Evolutionary conservation across 2,888 invertebrate species (phyloP), one percentile per base, ranked within the genome.

Genomic region (Platycnemis pennipes): DNA sequence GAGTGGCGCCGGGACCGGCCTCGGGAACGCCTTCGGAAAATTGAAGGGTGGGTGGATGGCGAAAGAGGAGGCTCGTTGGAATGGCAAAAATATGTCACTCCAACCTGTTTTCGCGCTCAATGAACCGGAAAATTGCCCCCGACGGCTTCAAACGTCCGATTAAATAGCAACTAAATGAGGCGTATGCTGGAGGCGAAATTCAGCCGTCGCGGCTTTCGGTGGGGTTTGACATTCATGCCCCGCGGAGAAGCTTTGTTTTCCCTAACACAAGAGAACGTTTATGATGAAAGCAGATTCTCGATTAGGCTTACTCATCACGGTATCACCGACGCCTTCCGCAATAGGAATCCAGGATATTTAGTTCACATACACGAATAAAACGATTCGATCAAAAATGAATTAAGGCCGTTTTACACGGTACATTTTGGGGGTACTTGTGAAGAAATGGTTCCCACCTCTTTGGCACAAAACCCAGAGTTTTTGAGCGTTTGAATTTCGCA

Each of bases 121-220:
- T 77, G 77, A 77, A n/a, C n/a, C 77, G 77, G 37, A 77, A 77
- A 77, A 77, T 77, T 77, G 37, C 77, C 11, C 77, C 77, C 77
- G 77, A 77, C 77, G 16, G 37, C 77, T 37, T 37, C 11, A 31
- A 77, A 77, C 37, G 31, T 37, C 37, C 31, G 31, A 77, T 31
- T 77, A 77, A 37, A 26, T 77, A 77, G 37, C 77, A 0, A 37
- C 37, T 16, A 37, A 37, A 77, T 37, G 77, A 77, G 77, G 16
- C 26, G 26, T 3, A 22, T 16, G 37, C 31, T 37, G 26, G 77
- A 77, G 77, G 77, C 11, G 11, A 13, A 77, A 37, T 37, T 77
- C 77, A 37, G 4, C 77, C 31, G 37, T 37, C 5, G 13, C 31
- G 31, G 31, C 11, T 31, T 77, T 77, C 77, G 77, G 37, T 77